Percentiles rank a stretch among this genome's conserved stretches.
Conservation (phyloP, 2,113 vertebrate species). For the Rhynchopsitta pachyrhyncha region DNA sequence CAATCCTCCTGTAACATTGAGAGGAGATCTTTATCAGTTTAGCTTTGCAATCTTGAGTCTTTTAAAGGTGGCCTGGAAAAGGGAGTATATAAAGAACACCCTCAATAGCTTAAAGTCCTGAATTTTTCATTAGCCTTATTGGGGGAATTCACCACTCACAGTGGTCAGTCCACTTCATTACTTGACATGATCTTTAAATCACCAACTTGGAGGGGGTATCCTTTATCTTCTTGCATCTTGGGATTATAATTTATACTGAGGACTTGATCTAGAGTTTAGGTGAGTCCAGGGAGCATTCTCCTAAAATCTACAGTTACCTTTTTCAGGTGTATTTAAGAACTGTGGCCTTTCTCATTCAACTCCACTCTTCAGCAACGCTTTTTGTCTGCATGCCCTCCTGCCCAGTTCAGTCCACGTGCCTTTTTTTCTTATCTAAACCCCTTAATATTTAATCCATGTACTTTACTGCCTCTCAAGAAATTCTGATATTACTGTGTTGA, state of each 20-base stretch:
- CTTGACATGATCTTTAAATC: background rate
- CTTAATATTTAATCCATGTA: background rate
- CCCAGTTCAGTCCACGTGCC: background rate
- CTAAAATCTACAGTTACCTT: background rate
- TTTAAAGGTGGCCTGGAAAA: background rate
- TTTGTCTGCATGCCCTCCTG: background rate
- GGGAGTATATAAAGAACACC: background rate
- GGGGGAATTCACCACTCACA: background rate
- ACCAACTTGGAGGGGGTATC: background rate
- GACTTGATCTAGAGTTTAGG: background rate
- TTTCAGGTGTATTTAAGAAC: background rate
- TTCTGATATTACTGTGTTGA: background rate
- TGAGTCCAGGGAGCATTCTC: background rate
- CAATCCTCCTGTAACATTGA: background rate
- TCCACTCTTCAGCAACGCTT: background rate
- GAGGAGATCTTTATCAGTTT: background rate
- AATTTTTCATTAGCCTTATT: background rate
- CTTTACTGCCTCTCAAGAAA: background rate
- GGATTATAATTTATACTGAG: background rate
- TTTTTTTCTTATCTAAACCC: background rate
- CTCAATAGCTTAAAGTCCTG: background rate
- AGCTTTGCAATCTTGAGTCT: background rate
- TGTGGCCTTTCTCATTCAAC: accelerated
- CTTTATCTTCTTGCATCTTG: background rate
- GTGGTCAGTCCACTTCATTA: background rate